These are phyloP conservation scores for Trissoscelio sp. DNA, from an alignment of 2,888 invertebrate species.

Conservation along the genomic window DNA sequence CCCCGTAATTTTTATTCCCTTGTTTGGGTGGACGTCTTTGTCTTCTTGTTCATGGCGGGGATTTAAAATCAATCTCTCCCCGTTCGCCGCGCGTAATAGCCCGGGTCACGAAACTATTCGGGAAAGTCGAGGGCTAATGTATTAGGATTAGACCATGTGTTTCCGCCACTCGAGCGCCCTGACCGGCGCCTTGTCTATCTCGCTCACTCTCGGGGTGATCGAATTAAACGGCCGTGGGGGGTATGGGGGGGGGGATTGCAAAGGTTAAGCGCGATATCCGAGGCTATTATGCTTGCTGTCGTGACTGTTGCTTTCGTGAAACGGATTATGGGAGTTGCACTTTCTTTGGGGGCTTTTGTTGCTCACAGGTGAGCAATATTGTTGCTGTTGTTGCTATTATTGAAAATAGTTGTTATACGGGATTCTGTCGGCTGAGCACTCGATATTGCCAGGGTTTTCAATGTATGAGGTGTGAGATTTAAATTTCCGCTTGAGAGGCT, in stretches of 20 bases:
- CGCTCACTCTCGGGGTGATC: constrained; percentile 39
- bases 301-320: constrained; percentile 51
- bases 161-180: constrained; percentile 62
- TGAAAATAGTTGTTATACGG: constrained; percentile 5
- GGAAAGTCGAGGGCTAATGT: constrained; percentile 67
- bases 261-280: constrained; percentile 65
- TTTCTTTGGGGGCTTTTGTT: constrained; percentile 51
- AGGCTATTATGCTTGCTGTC: constrained; percentile 12
- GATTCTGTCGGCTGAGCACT: neutral
- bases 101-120: constrained; percentile 67
- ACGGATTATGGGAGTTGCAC: constrained; percentile 59
- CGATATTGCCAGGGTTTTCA: neutral
- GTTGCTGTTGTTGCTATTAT: constrained; percentile 5
- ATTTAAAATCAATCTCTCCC: constrained; percentile 66
- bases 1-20: too few relatives aligned
- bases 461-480: constrained; percentile 7
- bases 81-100: constrained; percentile 59
- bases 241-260: constrained; percentile 36
- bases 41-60: too few relatives aligned
- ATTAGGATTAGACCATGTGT: constrained; percentile 69
- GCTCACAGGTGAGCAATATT: constrained; percentile 45
- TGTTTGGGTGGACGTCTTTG: too few relatives aligned
- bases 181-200: constrained; percentile 3
- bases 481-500: constrained; percentile 2
- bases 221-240: constrained; percentile 39